Percentiles rank a stretch among this genome's conserved stretches.
These are phyloP conservation scores for Lethenteron reissneri DNA, from an alignment of 2,113 vertebrate species.

Conservation along the genomic window DNA sequence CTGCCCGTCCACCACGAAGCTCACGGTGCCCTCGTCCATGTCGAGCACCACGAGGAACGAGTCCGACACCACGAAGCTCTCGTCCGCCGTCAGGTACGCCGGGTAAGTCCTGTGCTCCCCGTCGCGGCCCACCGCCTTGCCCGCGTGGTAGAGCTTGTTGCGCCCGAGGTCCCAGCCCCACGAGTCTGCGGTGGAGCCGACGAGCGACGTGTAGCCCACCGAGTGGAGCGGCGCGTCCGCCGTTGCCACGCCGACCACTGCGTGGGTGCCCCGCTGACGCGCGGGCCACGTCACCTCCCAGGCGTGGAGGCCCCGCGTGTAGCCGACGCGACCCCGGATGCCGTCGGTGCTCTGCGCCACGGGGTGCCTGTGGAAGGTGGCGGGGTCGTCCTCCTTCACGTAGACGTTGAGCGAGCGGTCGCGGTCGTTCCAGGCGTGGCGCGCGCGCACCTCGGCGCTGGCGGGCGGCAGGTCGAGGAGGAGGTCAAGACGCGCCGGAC, in stretches of 20 bases:
- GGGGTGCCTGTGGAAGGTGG: slow-evolving; percentile 85
- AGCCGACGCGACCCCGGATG: slow-evolving; percentile 68
- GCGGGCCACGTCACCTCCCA: slow-evolving; percentile 98
- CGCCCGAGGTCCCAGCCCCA: slow-evolving; percentile 97
- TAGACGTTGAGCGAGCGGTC: slow-evolving; percentile 91
- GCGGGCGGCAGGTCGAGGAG: slow-evolving; percentile 76
- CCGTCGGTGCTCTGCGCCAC: slow-evolving; percentile 95
- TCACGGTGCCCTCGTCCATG: slow-evolving; percentile 90
- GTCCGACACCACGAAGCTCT: slow-evolving; percentile 86
- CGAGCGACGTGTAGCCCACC: slow-evolving; percentile 71
- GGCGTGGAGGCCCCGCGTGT: slow-evolving; percentile 71
- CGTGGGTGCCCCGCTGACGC: slow-evolving; percentile 80
- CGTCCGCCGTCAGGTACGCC: slow-evolving; percentile 61
- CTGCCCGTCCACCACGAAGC: slow-evolving; percentile 89
- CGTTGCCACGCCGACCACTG: slow-evolving; percentile 71
- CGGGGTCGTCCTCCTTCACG: slow-evolving; percentile 85
- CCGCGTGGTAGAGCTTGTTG: slow-evolving; percentile 87
- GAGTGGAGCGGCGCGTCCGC: slow-evolving; percentile 70
- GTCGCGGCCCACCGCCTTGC: slow-evolving; percentile 36
- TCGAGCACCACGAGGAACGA: slow-evolving; percentile 85
- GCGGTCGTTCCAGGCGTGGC: slow-evolving; percentile 82
- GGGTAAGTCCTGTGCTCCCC: slow-evolving; percentile 74
- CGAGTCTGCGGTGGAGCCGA: slow-evolving; percentile 75
- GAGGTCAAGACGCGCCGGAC: slow-evolving; percentile 69
- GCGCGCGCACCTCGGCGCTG: slow-evolving; percentile 37